Conservation (phyloP, 2,113 vertebrate genomes). For the Motacilla tschutschensis region DNA sequence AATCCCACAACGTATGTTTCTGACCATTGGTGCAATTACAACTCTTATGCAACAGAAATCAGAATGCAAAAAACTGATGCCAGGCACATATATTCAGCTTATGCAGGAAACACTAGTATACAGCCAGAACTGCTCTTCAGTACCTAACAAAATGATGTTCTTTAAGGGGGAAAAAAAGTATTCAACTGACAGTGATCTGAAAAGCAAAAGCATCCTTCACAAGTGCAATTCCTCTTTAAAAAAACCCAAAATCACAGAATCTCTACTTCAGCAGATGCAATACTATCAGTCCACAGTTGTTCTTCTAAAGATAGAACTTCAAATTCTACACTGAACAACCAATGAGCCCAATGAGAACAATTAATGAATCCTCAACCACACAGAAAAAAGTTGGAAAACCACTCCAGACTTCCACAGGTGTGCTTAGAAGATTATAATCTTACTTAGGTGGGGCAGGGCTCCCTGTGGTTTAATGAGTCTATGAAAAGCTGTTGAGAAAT, state of each 20-base stretch:
- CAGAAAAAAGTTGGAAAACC: neutral
- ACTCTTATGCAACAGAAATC: neutral
- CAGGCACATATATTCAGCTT: neutral
- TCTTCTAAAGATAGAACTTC: neutral
- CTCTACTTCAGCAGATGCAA: neutral
- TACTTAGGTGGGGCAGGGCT: neutral
- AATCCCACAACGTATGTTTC: neutral
- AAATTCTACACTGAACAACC: neutral
- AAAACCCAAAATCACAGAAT: neutral
- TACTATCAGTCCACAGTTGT: neutral
- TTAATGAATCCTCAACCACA: neutral
- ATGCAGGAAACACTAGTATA: neutral
- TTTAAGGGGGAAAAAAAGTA: neutral
- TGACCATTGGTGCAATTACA: neutral
- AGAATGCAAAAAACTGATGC: neutral
- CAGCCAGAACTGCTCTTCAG: neutral
- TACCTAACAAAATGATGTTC: neutral
- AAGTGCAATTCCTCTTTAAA: neutral
- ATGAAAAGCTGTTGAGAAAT: slow-evolving; percentile 18
- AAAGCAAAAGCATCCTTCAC: neutral
- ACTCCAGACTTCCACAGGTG: neutral
- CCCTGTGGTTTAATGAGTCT: neutral
- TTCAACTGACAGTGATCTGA: neutral
- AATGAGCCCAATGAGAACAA: neutral
- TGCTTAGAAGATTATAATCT: neutral